Base-by-base conservation (phyloP, 1,140 invertebrate species). In the Brachionus paranguensis region DNA sequence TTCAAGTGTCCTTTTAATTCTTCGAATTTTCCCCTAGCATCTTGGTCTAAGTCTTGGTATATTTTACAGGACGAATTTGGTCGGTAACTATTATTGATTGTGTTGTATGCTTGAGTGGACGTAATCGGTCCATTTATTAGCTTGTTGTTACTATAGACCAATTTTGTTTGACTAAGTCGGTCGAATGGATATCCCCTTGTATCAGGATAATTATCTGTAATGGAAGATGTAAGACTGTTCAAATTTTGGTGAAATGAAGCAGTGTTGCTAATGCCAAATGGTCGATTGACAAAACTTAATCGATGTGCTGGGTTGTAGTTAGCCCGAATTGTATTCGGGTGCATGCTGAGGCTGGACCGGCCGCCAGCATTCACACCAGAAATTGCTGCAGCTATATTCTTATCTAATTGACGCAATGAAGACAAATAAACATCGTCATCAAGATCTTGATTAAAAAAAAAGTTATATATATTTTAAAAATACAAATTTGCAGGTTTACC, bases 51-150 rank as follows among this genome's bases (percentile, higher is more conserved):
- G 53, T 81, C 78, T 81, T 81, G 78, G 41, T 81, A 81, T 20
- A 81, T 81, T 81, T 81, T 81, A 68, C 78, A 81, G 10, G 78
- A 81, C n/a, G 78, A 81, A 29, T 64, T 81, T 11, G 78, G 53
- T 24, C 78, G 78, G 24, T 64, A 64, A 27, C 12, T 60, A 47
- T 81, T 81, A 76, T 76, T 76, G 27, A 37, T 76, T 24, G 24
- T 76, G 27, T 50, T 76, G 14, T 50, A 37, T 27, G 43, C 27
- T 27, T 50, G 43, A 29, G 72, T 76, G 7, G 72, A 76, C 11
- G 72, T 76, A 37, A 76, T 76, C 27, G 72, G 72, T 27, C 20
- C 45, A 33, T 76, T 76, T 11, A 76, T 50, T 27, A 50, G 17
- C 33, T 76, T 76, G 29, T 76, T 76, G 11, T 76, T 76, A 17